Evolutionary conservation across 2,113 vertebrate species (phyloP).

Genomic region (Neodon shergylaensis): DNA sequence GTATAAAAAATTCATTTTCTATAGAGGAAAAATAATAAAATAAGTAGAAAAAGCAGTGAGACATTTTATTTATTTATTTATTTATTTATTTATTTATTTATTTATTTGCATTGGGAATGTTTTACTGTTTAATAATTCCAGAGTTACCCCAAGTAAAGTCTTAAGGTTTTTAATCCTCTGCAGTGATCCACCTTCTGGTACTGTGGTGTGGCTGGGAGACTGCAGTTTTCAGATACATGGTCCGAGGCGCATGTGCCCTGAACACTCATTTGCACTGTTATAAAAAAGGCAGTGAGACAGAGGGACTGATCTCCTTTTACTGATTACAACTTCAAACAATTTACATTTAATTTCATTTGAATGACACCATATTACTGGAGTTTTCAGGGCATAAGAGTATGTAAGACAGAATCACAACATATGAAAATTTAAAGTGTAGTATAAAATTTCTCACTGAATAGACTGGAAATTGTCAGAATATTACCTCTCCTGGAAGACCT

Average conservation of each 20-base stretch:
- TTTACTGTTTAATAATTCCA: conserved; percentile 36
- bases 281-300: conserved; percentile 63
- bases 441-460: conserved; percentile 74
- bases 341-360: conserved; percentile 89
- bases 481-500: conserved; percentile 72
- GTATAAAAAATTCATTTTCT: not conserved
- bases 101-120: not conserved
- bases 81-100: too few species aligned
- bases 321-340: conserved; percentile 91
- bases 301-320: conserved; percentile 92
- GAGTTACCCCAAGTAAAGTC: conserved; percentile 1
- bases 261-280: conserved; percentile 2
- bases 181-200: not conserved
- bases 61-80: too few species aligned
- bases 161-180: conserved; percentile 23
- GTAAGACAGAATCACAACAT: conserved; percentile 79
- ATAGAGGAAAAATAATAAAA: not conserved
- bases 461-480: conserved; percentile 75
- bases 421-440: conserved; percentile 77
- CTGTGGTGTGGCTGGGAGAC: not conserved
- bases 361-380: conserved; percentile 87
- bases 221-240: not conserved
- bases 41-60: not conserved
- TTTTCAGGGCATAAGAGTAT: conserved; percentile 90
- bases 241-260: not conserved